Evolutionary conservation across 2,797 vertebrate genomes (phyloP).

Genomic region (Margarornis squamiger): DNA sequence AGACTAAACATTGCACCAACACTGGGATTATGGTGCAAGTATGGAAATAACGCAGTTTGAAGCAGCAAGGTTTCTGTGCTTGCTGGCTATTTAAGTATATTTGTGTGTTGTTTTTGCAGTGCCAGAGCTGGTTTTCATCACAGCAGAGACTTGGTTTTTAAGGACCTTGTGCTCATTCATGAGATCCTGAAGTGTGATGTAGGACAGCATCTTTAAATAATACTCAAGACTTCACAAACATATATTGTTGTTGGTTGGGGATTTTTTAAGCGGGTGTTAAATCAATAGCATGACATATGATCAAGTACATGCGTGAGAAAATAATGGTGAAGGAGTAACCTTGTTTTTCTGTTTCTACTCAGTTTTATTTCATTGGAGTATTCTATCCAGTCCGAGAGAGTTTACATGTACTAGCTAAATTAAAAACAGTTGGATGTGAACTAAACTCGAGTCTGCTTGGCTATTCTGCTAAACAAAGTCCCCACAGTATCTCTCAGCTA

Average conservation of each 20-base stretch:
- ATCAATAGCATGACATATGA: fast-evolving
- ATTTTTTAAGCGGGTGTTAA: not conserved
- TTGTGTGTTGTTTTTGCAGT: not conserved
- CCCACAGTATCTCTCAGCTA: not conserved
- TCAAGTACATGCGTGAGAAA: not conserved
- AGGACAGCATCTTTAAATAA: not conserved
- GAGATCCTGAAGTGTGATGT: not conserved
- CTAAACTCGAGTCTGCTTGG: not conserved
- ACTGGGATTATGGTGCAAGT: not conserved
- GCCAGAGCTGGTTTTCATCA: not conserved
- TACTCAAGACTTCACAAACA: not conserved
- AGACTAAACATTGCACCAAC: not conserved
- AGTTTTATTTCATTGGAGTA: not conserved
- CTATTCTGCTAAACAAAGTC: not conserved
- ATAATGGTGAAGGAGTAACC: not conserved
- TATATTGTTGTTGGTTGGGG: not conserved
- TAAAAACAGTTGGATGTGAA: not conserved
- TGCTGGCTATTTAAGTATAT: slow-evolving; percentile 4
- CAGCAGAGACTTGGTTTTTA: not conserved
- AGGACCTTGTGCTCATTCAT: not conserved
- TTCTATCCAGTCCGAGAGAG: not conserved
- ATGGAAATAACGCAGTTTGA: not conserved
- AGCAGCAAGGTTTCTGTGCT: not conserved
- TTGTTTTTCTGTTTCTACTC: not conserved
- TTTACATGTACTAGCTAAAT: not conserved